Evolutionary conservation across 2,113 vertebrate genomes (phyloP).

Genomic region (Anoura caudifer): DNA sequence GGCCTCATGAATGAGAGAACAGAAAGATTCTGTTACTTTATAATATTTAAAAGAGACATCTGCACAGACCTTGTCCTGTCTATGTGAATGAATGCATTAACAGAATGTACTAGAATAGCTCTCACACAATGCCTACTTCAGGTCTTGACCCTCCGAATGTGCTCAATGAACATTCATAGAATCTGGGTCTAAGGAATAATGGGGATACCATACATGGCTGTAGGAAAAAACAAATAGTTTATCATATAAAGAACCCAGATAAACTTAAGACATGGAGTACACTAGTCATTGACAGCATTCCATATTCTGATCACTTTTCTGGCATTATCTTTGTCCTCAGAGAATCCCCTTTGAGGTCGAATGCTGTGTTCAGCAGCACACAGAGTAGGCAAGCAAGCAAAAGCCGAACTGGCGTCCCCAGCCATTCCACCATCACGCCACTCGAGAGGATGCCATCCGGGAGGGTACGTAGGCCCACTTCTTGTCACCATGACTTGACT

Average conservation of each 20-base stretch:
- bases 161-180: too few species aligned
- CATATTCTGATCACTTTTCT: not conserved
- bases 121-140: too few species aligned
- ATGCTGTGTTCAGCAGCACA: not conserved
- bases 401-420: not conserved
- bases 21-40: too few species aligned
- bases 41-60: too few species aligned
- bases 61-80: too few species aligned
- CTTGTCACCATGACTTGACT: not conserved
- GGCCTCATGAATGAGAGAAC: too few species aligned
- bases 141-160: too few species aligned
- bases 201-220: too few species aligned
- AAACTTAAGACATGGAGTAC: not conserved
- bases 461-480: not conserved
- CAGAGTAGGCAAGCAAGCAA: not conserved
- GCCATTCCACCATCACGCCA: accelerated
- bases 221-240: not conserved
- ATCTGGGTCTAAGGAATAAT: not conserved
- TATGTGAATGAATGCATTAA: too few species aligned
- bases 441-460: not conserved
- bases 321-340: not conserved
- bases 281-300: not conserved
- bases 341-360: not conserved
- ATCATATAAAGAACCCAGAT: not conserved
- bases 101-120: too few species aligned